These are phyloP conservation scores for Polyergus mexicanus DNA, from an alignment of 1,140 invertebrate species.

Conservation along the genomic window DNA sequence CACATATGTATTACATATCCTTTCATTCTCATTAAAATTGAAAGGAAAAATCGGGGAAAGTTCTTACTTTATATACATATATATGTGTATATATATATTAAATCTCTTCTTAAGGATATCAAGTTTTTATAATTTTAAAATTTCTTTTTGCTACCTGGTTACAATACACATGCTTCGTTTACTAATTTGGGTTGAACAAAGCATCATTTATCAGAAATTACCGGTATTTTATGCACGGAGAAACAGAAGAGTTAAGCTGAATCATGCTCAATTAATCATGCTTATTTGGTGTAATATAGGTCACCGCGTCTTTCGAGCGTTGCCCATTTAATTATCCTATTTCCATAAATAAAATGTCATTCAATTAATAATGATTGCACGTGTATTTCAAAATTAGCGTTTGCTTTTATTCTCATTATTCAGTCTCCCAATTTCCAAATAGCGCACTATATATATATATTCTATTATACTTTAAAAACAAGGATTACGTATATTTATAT, in stretches of 20 bases:
- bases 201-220: slow-evolving; percentile 64
- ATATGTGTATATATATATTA: too few species aligned
- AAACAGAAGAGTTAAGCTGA: slow-evolving; percentile 62
- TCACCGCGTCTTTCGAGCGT: slow-evolving; percentile 43
- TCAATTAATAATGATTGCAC: slow-evolving; percentile 20
- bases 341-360: slow-evolving; percentile 48
- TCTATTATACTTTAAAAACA: background rate
- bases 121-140: slow-evolving; percentile 1
- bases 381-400: background rate
- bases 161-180: slow-evolving; percentile 37
- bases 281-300: slow-evolving; percentile 51
- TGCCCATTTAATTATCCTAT: slow-evolving; percentile 16
- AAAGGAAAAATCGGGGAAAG: background rate
- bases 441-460: background rate
- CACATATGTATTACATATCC: too few species aligned
- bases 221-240: slow-evolving; percentile 45
- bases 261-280: slow-evolving; percentile 64
- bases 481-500: too few species aligned
- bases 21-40: slow-evolving; percentile 17
- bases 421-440: background rate
- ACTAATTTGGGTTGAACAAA: slow-evolving; percentile 45
- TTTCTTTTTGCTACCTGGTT: background rate
- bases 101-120: background rate
- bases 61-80: background rate
- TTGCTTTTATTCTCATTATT: slow-evolving; percentile 23